phyloP scores from a whole-genome alignment of 2,797 vertebrate species.

The Sebastes cheni region DNA sequence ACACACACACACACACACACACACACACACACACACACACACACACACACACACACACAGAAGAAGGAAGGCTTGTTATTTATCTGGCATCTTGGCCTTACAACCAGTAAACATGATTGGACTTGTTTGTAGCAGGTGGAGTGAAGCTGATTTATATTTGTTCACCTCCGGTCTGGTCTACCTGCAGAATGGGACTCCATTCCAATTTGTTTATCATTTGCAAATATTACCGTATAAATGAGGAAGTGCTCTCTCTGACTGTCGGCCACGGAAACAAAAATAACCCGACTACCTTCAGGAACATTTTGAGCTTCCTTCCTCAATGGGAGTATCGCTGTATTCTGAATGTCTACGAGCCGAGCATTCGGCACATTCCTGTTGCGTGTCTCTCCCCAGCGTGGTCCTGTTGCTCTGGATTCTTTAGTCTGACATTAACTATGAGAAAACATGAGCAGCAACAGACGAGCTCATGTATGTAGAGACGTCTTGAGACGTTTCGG shows the following conservation, averaged over 20 bases:
- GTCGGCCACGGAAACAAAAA: neutral
- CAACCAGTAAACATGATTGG: neutral
- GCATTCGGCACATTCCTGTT: neutral
- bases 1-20: too few relatives aligned
- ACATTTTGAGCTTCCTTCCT: neutral
- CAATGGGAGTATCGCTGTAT: neutral
- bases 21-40: too few relatives aligned
- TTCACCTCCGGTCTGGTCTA: neutral
- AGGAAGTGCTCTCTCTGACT: constrained; percentile 15
- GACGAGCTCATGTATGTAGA: neutral
- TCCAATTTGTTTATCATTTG: constrained; percentile 45
- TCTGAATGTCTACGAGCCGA: neutral
- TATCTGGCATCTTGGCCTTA: too few relatives aligned
- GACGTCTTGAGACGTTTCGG: too few relatives aligned
- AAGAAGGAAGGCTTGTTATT: neutral
- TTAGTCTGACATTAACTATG: neutral
- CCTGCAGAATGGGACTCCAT: neutral
- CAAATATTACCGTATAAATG: constrained; percentile 15
- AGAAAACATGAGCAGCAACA: neutral
- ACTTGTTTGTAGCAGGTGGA: neutral
- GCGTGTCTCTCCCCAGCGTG: too few relatives aligned
- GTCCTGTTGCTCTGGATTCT: neutral
- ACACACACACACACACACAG: neutral
- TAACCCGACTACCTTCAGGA: neutral
- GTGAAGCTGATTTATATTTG: neutral